phyloP scores from a whole-genome alignment of 1,140 invertebrate species.

The Cherax quadricarinatus region DNA sequence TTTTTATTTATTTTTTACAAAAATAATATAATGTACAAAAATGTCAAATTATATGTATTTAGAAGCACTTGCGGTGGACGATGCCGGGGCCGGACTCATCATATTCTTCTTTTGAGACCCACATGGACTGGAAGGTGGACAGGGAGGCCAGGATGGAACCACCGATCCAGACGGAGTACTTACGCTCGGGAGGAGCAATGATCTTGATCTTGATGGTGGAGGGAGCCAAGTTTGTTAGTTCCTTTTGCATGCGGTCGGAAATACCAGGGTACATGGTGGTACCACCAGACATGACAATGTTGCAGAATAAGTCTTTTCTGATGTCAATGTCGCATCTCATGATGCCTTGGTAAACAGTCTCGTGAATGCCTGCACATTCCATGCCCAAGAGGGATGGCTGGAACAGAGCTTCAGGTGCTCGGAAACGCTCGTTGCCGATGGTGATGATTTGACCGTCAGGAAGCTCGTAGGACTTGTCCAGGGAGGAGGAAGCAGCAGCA shows the following conservation, averaged over 20 bases:
- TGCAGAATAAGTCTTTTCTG: conserved; percentile 89
- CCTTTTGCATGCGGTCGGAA: conserved; percentile 81
- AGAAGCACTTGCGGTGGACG: conserved; percentile 51
- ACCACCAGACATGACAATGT: conserved; percentile 82
- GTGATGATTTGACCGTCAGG: conserved; percentile 78
- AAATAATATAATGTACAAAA: neutral
- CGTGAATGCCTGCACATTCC: neutral
- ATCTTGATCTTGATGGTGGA: conserved; percentile 53
- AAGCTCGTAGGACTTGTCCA: conserved; percentile 77
- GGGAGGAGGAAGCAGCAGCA: conserved; percentile 76
- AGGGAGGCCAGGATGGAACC: conserved; percentile 57
- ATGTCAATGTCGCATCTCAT: conserved; percentile 82
- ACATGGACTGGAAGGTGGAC: conserved; percentile 56
- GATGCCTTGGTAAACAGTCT: conserved; percentile 78
- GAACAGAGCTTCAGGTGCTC: conserved; percentile 74
- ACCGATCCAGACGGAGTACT: conserved; percentile 59
- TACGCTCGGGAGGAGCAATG: conserved; percentile 53
- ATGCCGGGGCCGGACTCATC: conserved; percentile 54
- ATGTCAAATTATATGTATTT: neutral
- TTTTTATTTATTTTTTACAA: neutral
- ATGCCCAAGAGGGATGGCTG: neutral
- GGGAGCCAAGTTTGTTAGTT: conserved; percentile 76
- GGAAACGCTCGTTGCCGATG: conserved; percentile 82
- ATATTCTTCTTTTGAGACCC: conserved; percentile 49
- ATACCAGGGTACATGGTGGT: conserved; percentile 83